phyloP scores from a whole-genome alignment of 2,113 vertebrate species.

The Heloderma charlesbogerti region DNA sequence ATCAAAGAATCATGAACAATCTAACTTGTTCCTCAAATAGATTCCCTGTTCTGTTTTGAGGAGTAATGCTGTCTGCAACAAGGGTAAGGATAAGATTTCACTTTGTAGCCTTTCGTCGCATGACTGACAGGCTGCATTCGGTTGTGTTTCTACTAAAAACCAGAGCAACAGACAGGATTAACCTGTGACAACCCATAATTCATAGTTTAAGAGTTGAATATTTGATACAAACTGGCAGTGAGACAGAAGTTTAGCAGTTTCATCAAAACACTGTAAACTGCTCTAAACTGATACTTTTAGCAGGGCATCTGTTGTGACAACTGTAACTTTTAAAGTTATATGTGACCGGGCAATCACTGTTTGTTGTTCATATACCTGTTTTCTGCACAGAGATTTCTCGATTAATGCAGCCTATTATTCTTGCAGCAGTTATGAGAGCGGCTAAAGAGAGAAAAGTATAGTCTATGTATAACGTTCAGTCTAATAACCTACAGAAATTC shows the following conservation, averaged over 20 bases:
- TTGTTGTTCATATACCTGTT: background rate
- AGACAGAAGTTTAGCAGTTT: background rate
- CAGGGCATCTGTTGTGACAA: background rate
- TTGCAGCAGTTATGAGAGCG: background rate
- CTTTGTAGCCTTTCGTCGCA: background rate
- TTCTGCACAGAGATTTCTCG: conserved; percentile 4
- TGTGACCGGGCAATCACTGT: background rate
- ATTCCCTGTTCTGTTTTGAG: conserved; percentile 1
- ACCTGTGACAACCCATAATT: background rate
- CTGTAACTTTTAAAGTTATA: conserved; percentile 4
- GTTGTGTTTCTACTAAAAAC: background rate
- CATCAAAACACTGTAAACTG: fast-evolving
- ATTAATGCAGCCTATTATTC: background rate
- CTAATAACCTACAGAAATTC: background rate
- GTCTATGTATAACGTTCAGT: background rate
- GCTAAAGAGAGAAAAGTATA: no score
- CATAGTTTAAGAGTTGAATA: conserved; percentile 13
- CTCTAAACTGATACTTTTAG: background rate
- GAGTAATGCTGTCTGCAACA: background rate
- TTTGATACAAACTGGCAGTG: conserved; percentile 28
- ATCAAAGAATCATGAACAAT: background rate
- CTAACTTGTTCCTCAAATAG: background rate
- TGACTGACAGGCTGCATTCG: background rate
- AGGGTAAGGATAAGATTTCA: background rate
- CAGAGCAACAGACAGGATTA: background rate